Conservation (phyloP, 2,888 invertebrate genomes). For the Choristoneura rosaceana region DNA sequence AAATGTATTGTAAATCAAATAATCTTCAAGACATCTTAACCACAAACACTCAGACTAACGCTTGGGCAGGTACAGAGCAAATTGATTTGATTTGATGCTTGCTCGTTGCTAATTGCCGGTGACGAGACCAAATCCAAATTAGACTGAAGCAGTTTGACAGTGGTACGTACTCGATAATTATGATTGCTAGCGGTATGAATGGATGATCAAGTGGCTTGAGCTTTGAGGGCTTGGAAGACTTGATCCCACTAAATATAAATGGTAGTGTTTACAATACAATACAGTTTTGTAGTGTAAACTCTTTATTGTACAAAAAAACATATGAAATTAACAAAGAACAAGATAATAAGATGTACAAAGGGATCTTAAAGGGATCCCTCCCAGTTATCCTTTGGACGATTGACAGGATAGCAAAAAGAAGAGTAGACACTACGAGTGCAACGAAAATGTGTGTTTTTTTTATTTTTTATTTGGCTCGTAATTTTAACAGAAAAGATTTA, state of each 20-base stretch:
- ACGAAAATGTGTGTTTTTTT: too few species aligned
- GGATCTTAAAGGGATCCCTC: too few species aligned
- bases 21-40: neutral
- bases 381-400: too few species aligned
- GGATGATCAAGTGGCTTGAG: neutral
- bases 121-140: conserved; percentile 5
- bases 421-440: too few species aligned
- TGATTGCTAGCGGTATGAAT: neutral
- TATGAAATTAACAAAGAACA: too few species aligned
- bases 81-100: neutral
- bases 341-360: too few species aligned
- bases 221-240: neutral
- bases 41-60: neutral
- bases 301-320: too few species aligned
- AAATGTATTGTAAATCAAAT: neutral
- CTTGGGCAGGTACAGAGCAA: neutral
- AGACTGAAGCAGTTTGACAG: neutral
- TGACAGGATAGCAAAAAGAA: too few species aligned
- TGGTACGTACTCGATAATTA: neutral
- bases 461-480: too few species aligned
- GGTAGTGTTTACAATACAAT: neutral
- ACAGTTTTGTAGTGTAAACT: too few species aligned
- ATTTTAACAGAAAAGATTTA: too few species aligned
- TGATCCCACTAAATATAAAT: neutral
- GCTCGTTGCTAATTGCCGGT: neutral